phyloP scores from a whole-genome alignment of 2,797 vertebrate genomes.

The Anomalospiza imberbis region DNA sequence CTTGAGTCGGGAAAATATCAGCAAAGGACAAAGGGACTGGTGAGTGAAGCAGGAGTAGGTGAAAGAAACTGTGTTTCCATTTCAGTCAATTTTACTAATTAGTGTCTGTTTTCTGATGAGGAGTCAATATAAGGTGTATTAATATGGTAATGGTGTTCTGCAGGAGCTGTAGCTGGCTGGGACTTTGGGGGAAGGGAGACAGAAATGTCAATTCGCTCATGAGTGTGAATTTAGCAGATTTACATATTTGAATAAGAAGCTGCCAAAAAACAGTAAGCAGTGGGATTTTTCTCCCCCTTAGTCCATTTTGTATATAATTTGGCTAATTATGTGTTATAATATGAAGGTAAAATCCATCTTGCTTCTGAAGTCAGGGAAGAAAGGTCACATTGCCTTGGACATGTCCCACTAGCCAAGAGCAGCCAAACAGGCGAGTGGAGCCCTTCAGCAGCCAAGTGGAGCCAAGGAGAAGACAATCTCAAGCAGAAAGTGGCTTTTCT shows the following conservation, averaged over 20 bases:
- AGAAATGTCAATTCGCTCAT: neutral
- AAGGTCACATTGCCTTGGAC: neutral
- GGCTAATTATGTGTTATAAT: neutral
- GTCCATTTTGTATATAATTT: neutral
- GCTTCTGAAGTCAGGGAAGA: neutral
- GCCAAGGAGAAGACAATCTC: neutral
- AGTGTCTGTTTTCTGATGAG: neutral
- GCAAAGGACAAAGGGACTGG: neutral
- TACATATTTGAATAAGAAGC: neutral
- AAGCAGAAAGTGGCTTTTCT: neutral
- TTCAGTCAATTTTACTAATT: conserved; percentile 31
- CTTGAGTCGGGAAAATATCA: neutral
- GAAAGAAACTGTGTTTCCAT: neutral
- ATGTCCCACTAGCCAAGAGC: neutral
- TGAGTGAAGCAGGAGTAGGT: neutral
- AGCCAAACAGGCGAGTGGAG: neutral
- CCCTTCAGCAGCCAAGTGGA: neutral
- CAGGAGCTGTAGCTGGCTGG: neutral
- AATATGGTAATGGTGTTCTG: neutral
- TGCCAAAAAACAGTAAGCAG: neutral
- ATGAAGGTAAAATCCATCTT: neutral
- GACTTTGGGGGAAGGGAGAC: neutral
- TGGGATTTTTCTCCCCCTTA: accelerated
- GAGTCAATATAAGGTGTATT: conserved; percentile 12
- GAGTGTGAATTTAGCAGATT: neutral